These are phyloP conservation scores for Lucilia sericata DNA, from an alignment of 1,140 invertebrate species.

Conservation along the genomic window DNA sequence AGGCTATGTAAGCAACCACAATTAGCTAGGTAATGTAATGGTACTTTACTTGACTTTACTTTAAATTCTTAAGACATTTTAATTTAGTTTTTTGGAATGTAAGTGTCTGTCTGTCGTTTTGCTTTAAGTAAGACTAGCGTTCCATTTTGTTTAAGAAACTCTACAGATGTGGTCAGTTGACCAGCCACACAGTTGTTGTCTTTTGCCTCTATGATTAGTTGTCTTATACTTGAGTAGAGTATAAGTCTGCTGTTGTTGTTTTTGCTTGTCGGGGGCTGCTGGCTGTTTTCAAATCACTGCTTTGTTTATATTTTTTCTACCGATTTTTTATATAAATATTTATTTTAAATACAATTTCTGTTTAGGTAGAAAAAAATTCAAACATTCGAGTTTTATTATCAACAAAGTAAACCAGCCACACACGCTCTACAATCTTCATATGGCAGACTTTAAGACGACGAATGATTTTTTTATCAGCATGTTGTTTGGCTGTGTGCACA, in stretches of 20 bases:
- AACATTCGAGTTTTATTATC: neutral
- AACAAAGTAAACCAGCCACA: neutral
- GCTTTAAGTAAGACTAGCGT: no score
- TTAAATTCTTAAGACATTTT: slow-evolving; percentile 1
- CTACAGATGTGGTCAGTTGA: no score
- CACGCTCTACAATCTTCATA: neutral
- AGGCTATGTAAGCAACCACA: no score
- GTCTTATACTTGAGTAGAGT: neutral
- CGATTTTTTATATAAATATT: neutral
- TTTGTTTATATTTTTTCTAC: neutral
- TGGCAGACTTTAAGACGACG: neutral
- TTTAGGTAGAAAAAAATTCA: neutral
- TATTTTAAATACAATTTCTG: neutral
- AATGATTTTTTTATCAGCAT: no score
- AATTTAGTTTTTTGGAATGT: neutral
- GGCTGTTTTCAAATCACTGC: no score
- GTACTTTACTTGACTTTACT: neutral
- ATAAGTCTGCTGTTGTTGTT: no score
- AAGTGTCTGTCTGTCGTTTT: neutral
- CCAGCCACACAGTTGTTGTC: neutral
- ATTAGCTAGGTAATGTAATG: no score
- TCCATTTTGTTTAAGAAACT: no score
- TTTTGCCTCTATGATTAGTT: neutral
- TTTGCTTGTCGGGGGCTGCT: no score
- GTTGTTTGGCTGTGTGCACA: neutral